Percentiles rank a stretch among this genome's conserved stretches.
These are phyloP conservation scores for Sphinx pinastri DNA, from an alignment of 2,888 invertebrate genomes.

Conservation along the genomic window DNA sequence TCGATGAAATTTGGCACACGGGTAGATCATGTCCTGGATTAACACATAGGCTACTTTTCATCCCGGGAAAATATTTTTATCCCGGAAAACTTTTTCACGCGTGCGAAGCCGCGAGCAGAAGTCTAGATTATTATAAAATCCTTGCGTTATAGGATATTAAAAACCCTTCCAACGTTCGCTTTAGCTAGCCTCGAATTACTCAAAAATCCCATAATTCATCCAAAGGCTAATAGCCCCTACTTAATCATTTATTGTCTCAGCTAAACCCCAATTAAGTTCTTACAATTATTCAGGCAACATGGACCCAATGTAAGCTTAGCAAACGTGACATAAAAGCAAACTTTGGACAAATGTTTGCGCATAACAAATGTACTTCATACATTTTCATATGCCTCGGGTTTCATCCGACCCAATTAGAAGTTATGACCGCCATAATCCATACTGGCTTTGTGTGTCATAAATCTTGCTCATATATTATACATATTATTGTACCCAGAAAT, in stretches of 20 bases:
- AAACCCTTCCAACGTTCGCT: too few species aligned
- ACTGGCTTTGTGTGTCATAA: background rate
- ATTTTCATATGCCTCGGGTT: constrained; percentile 1
- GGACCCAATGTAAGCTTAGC: background rate
- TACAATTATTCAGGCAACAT: background rate
- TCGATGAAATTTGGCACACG: too few species aligned
- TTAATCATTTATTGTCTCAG: background rate
- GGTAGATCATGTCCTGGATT: too few species aligned
- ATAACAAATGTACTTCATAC: constrained; percentile 6
- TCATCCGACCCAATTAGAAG: constrained; percentile 18
- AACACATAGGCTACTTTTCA: too few species aligned
- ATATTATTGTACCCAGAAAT: background rate
- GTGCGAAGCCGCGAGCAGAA: too few species aligned
- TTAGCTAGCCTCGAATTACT: background rate
- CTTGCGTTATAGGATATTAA: too few species aligned
- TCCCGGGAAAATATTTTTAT: too few species aligned
- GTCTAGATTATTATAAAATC: too few species aligned
- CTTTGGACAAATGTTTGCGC: constrained; percentile 14
- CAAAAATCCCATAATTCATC: background rate
- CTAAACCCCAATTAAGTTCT: background rate
- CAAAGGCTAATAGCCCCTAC: constrained; percentile 12
- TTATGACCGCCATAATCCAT: constrained; percentile 4
- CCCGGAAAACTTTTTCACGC: too few species aligned
- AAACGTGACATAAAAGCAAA: constrained; percentile 24
- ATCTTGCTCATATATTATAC: background rate